Conservation (phyloP, 2,113 vertebrate genomes). For the Oriolus oriolus region DNA sequence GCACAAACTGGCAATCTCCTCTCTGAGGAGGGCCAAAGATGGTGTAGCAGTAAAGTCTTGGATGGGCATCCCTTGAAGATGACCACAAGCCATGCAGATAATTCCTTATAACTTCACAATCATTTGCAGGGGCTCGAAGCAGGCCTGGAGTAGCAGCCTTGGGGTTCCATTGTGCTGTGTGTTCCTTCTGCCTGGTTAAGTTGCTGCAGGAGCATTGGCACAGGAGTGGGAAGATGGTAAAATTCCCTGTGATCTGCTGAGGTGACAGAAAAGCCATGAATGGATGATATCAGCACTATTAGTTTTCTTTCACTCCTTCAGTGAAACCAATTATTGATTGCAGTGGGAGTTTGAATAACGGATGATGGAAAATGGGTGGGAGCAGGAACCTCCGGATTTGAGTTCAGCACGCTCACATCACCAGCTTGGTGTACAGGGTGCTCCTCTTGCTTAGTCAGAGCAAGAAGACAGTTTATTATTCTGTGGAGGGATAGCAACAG, state of each 20-base stretch:
- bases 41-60: not conserved
- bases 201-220: not conserved
- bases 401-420: too few relatives aligned
- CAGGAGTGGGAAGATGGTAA: not conserved
- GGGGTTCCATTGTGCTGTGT: not conserved
- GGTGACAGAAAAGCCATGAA: not conserved
- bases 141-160: not conserved
- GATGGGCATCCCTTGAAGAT: not conserved
- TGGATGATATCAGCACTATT: not conserved
- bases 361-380: not conserved
- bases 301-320: not conserved
- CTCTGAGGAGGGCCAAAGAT: not conserved
- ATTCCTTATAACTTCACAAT: rapidly evolving
- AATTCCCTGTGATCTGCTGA: not conserved
- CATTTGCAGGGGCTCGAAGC: rapidly evolving
- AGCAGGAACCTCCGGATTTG: not conserved
- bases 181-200: not conserved
- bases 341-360: not conserved
- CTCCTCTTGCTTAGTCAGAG: not conserved
- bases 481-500: not conserved
- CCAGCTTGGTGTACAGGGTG: not conserved
- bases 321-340: not conserved
- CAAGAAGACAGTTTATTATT: not conserved
- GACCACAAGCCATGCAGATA: not conserved
- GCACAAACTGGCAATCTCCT: not conserved